Evolutionary conservation across 2,888 invertebrate species (phyloP), one percentile per base, ranked within the genome.

Genomic region (Balanococcus diminutus): DNA sequence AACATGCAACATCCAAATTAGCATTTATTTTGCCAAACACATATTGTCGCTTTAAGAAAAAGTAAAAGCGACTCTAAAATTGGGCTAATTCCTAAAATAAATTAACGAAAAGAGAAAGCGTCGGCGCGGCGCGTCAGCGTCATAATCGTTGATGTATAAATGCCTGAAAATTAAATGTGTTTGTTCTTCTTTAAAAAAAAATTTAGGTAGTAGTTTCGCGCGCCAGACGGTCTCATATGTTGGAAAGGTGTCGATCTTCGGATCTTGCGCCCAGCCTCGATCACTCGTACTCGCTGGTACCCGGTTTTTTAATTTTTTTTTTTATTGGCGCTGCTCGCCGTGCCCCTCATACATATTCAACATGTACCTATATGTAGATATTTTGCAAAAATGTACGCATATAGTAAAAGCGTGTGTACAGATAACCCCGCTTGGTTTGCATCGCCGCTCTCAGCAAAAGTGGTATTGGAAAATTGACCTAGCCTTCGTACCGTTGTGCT

Each of bases 21-120:
- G 75, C 75, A 79, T 79, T 79, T 79, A 79, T 79, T 79, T 79
- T 79, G 36, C 75, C 36, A 28, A 79, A 79, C 75, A 79, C 75
- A 36, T n/a, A n/a, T 79, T 79, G 75, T 79, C 75, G 36, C 75
- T 79, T 79, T 79, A 79, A 79, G 75, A 79, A 79, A 79, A 79
- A 79, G 75, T 79, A 79, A 79, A 79, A 79, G 75, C 75, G 75
- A 36, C 75, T 79, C 75, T 79, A 79, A 79, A 79, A 79, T 79
- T 79, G 75, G 75, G 75, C 75, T 79, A 79, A 79, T 79, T 79
- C 36, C 19, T 79, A 79, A 79, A 36, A 79, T 79, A 79, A 79
- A 79, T 79, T 79, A 79, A 79, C 36, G 75, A 36, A 79, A 79
- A 79, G 75, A 79, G 75, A 79, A 79, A 79, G 75, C 75, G 75